Evolutionary conservation across 1,140 invertebrate species (phyloP), one percentile per base, ranked within the genome.

Genomic region (Penaeus chinensis): DNA sequence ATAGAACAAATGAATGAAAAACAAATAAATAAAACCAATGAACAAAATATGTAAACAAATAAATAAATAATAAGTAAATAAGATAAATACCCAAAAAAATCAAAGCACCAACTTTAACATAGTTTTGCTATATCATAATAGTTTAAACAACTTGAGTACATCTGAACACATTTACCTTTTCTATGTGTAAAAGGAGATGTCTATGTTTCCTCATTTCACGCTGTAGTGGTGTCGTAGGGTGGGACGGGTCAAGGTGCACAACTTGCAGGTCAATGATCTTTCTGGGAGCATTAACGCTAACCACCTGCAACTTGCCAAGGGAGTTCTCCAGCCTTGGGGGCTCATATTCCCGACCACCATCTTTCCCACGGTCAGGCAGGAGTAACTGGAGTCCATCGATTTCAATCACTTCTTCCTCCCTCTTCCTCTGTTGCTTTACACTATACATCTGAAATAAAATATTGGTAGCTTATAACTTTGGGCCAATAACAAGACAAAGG

Each of bases 321-420:
- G 97, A 98, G 91, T 98, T 98, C 93, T 98, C 97, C 93, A 98
- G 98, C 91, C 97, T 96, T 74, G 95, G 92, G 18, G 96, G 96
- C 4, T 95, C 95, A 89, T 96, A 96, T 0, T 85, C 82, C 18
- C 88, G 84, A 20, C 89, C 89, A 20, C 84, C 61, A 1, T 89
- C 89, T 62, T 89, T 89, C 32, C 82, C 89, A 37, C 85, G 80
- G 71, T 89, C 89, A 18, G 89, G 85, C 37, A 89, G 71, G 10
- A 89, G 76, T 16, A 88, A 47, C 79, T 88, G 87, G 16, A 90
- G 83, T 20, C 89, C 89, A 63, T 90, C 84, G 18, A 90, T 82
- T 27, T 81, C 65, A 19, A 90, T 82, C 16, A 88, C 86, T 37
- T 88, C 89, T 22, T 90, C 89, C 22, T 85, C 86, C 18, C 87